phyloP scores from a whole-genome alignment of 2,888 invertebrate species.

The Alloscopus bannaensis region DNA sequence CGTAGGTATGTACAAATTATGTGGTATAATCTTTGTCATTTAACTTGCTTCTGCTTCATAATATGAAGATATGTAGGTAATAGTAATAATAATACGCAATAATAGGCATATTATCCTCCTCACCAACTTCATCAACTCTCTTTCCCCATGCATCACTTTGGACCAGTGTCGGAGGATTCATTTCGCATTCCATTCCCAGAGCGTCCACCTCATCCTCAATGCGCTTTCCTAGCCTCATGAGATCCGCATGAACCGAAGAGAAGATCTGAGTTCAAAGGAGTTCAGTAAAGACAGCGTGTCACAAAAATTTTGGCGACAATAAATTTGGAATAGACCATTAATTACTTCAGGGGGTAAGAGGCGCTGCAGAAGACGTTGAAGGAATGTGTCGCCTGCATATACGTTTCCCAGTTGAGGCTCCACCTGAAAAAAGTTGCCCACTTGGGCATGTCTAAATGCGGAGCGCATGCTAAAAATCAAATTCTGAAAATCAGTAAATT shows the following conservation, averaged over 20 bases:
- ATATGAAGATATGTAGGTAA: background rate
- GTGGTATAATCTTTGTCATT: no score
- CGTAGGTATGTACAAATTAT: no score
- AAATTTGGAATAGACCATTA: no score
- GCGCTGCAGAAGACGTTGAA: constrained; percentile 75
- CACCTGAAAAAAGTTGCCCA: constrained; percentile 75
- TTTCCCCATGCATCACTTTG: constrained; percentile 78
- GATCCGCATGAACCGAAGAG: constrained; percentile 75
- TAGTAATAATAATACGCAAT: background rate
- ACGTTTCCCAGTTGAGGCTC: constrained; percentile 76
- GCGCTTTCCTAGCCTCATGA: constrained; percentile 77
- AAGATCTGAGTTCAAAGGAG: constrained; percentile 73
- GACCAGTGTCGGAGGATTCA: constrained; percentile 76
- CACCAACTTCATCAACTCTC: constrained; percentile 76
- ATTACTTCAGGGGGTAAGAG: constrained; percentile 74
- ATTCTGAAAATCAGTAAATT: no score
- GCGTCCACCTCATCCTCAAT: constrained; percentile 77
- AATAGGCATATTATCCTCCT: constrained; percentile 9
- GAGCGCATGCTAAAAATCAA: constrained; percentile 39
- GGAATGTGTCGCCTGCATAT: constrained; percentile 75
- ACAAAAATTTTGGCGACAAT: no score
- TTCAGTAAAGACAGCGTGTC: background rate
- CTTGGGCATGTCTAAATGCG: constrained; percentile 65
- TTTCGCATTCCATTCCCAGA: constrained; percentile 77
- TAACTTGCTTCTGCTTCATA: no score